phyloP scores from a whole-genome alignment of 2,888 invertebrate species.

The Ochropacha duplaris region DNA sequence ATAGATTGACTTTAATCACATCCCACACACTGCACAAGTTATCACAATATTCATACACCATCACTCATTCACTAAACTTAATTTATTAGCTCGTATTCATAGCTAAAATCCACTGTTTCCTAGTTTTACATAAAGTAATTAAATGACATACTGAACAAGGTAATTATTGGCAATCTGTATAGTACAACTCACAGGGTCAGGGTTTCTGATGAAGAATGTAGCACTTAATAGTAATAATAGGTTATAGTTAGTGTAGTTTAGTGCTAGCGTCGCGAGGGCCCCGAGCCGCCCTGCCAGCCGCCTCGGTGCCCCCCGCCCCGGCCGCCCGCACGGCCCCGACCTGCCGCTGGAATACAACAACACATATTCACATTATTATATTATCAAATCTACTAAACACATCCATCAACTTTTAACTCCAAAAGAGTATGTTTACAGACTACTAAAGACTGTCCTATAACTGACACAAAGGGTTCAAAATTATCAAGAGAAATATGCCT shows the following conservation, averaged over 20 bases:
- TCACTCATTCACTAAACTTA: not conserved
- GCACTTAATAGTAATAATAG: constrained; percentile 6
- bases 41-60: not conserved
- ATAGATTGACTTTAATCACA: not conserved
- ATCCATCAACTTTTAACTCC: too few species aligned
- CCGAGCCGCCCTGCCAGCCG: constrained; percentile 86
- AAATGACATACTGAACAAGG: not conserved
- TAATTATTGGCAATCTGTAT: too few species aligned
- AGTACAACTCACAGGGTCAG: not conserved
- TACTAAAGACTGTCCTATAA: too few species aligned
- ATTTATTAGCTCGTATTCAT: not conserved
- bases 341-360: constrained; percentile 74
- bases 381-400: too few species aligned
- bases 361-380: too few species aligned
- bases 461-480: too few species aligned
- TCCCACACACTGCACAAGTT: not conserved
- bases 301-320: constrained; percentile 82
- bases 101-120: not conserved
- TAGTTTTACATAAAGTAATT: not conserved
- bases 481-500: too few species aligned
- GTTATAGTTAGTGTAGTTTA: constrained; percentile 47
- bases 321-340: constrained; percentile 84
- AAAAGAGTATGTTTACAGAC: too few species aligned
- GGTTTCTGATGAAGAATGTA: not conserved
- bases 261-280: constrained; percentile 72